A percentile compares a stretch with the other conserved stretches of the same genome.
These are phyloP conservation scores for Stratiolaelaps scimitus DNA, from an alignment of 1,140 invertebrate species.

Conservation along the genomic window DNA sequence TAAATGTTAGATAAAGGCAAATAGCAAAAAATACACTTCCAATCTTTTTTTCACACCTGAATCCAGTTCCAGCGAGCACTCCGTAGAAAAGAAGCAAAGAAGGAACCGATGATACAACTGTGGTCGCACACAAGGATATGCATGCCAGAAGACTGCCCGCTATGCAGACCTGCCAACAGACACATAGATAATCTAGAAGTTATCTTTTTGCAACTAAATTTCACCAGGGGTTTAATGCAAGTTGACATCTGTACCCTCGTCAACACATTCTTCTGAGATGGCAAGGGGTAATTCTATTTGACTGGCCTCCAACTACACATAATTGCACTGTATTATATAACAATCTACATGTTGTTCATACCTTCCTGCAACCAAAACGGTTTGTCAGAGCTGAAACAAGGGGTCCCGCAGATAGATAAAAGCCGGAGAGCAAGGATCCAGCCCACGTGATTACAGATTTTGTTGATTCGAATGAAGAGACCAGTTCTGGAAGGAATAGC, in stretches of 20 bases:
- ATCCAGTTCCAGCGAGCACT: conserved; percentile 41
- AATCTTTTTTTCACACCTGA: neutral
- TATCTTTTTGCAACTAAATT: too few relatives aligned
- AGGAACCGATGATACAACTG: conserved; percentile 67
- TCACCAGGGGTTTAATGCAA: too few relatives aligned
- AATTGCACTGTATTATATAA: too few relatives aligned
- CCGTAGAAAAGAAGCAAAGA: conserved; percentile 89
- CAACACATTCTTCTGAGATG: too few relatives aligned
- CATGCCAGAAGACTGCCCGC: conserved; percentile 70
- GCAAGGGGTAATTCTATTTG: too few relatives aligned
- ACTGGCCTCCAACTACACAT: too few relatives aligned
- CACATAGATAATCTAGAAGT: too few relatives aligned
- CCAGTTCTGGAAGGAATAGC: conserved; percentile 67
- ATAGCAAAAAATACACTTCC: conserved; percentile 3
- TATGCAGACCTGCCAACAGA: conserved; percentile 59
- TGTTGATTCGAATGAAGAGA: conserved; percentile 64
- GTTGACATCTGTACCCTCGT: too few relatives aligned
- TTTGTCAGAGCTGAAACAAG: conserved; percentile 88
- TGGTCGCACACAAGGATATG: conserved; percentile 71
- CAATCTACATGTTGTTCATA: neutral
- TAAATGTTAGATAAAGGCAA: too few relatives aligned
- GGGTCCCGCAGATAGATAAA: conserved; percentile 81
- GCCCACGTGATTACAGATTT: conserved; percentile 83
- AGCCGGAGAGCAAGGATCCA: conserved; percentile 78
- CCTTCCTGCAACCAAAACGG: conserved; percentile 72